phyloP scores from a whole-genome alignment of 2,888 invertebrate genomes.

The Drosophila mimica region DNA sequence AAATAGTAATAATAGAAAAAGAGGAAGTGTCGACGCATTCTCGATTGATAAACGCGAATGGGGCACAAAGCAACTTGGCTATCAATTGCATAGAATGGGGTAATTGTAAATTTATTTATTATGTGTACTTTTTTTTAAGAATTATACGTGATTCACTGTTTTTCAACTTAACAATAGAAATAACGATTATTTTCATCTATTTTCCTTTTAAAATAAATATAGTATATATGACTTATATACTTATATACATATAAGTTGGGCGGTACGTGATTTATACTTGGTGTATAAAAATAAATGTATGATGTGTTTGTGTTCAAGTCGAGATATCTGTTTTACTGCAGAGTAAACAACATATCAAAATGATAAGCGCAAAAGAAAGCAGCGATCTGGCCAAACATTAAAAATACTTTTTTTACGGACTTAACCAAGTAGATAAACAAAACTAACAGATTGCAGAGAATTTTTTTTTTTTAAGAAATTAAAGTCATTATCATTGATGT shows the following conservation, averaged over 20 bases:
- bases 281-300: neutral
- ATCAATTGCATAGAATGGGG: slow-evolving; percentile 53
- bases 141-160: slow-evolving; percentile 36
- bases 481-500: neutral
- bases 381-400: slow-evolving; percentile 45
- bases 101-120: slow-evolving; percentile 10
- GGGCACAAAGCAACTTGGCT: slow-evolving; percentile 54
- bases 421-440: slow-evolving; percentile 27
- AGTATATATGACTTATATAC: neutral
- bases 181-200: slow-evolving; percentile 8
- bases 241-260: slow-evolving; percentile 4
- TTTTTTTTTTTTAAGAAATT: neutral
- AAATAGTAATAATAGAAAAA: slow-evolving; percentile 44
- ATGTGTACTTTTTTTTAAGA: neutral
- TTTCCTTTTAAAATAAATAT: slow-evolving; percentile 28
- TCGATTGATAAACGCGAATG: slow-evolving; percentile 62
- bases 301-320: slow-evolving; percentile 5
- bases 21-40: slow-evolving; percentile 57
- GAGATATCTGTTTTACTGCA: slow-evolving; percentile 12
- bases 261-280: slow-evolving; percentile 44
- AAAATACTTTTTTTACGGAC: slow-evolving; percentile 13
- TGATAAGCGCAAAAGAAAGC: slow-evolving; percentile 33
- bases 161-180: slow-evolving; percentile 39
- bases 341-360: slow-evolving; percentile 23
- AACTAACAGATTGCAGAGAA: neutral